Conservation (phyloP, 2,113 vertebrate genomes). For the Paedocypris sp. region DNA sequence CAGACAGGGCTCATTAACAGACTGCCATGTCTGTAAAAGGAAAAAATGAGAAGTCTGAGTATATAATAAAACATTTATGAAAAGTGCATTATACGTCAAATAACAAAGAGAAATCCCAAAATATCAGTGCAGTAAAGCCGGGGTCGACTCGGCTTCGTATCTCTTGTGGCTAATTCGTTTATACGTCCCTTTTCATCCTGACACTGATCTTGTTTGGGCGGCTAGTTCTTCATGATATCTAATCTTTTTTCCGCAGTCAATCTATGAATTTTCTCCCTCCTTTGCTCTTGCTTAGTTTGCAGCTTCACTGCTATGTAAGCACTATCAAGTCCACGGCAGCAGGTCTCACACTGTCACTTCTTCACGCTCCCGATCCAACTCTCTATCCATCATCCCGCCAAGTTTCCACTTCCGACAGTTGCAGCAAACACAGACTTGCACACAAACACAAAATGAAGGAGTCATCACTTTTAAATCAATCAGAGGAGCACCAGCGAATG, state of each 20-base stretch:
- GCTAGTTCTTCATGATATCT: not conserved
- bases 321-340: slow-evolving; percentile 11
- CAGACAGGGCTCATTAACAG: too few relatives aligned
- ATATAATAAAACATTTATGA: too few relatives aligned
- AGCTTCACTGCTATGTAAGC: slow-evolving; percentile 19
- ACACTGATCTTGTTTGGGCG: not conserved
- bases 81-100: too few relatives aligned
- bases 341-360: slow-evolving; percentile 16
- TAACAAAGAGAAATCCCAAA: not conserved
- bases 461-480: slow-evolving; percentile 18
- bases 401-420: not conserved
- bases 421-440: slow-evolving; percentile 2
- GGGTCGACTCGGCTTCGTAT: too few relatives aligned
- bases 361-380: slow-evolving; percentile 11
- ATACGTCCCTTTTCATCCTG: not conserved
- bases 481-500: slow-evolving; percentile 5
- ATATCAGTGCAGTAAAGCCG: not conserved
- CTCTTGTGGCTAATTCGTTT: too few relatives aligned
- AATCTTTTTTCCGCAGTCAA: not conserved
- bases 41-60: too few relatives aligned
- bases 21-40: too few relatives aligned
- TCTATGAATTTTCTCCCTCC: slow-evolving; percentile 2
- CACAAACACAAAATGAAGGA: not conserved
- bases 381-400: slow-evolving; percentile 9
- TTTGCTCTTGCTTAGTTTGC: slow-evolving; percentile 18